Conservation (phyloP, 2,888 invertebrate genomes). For the Hirtodrosophila trivittata region DNA sequence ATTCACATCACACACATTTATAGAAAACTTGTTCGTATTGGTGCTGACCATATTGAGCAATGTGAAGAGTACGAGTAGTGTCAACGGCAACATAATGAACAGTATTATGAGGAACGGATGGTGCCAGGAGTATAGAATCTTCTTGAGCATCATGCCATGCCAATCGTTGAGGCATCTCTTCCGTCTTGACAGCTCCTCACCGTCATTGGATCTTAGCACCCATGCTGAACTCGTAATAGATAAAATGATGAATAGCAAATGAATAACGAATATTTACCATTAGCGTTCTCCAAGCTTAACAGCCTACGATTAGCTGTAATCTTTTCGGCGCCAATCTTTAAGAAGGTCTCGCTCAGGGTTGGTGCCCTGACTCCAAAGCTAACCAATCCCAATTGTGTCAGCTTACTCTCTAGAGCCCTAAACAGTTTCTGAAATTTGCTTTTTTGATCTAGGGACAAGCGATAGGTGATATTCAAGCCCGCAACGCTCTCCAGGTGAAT, state of each 20-base stretch:
- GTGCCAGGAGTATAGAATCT: conserved; percentile 86
- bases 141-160: conserved; percentile 87
- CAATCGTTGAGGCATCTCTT: conserved; percentile 83
- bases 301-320: rapidly evolving
- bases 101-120: conserved; percentile 84
- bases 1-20: neutral
- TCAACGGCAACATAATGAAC: conserved; percentile 60
- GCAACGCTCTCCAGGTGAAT: conserved; percentile 87
- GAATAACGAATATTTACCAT: conserved; percentile 13
- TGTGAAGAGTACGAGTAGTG: rapidly evolving
- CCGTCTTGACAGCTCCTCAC: conserved; percentile 1
- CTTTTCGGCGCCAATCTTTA: conserved; percentile 85
- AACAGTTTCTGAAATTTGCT: conserved; percentile 87
- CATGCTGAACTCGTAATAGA: conserved; percentile 4
- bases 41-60: neutral
- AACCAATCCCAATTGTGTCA: conserved; percentile 86
- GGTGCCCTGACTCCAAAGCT: conserved; percentile 92
- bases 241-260: neutral
- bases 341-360: conserved; percentile 93
- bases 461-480: conserved; percentile 88
- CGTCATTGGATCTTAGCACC: neutral
- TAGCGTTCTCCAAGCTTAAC: neutral
- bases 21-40: rapidly evolving
- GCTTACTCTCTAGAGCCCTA: conserved; percentile 86
- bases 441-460: conserved; percentile 86